Conservation (phyloP, 2,113 vertebrate species). For the Hystrix brachyura region DNA sequence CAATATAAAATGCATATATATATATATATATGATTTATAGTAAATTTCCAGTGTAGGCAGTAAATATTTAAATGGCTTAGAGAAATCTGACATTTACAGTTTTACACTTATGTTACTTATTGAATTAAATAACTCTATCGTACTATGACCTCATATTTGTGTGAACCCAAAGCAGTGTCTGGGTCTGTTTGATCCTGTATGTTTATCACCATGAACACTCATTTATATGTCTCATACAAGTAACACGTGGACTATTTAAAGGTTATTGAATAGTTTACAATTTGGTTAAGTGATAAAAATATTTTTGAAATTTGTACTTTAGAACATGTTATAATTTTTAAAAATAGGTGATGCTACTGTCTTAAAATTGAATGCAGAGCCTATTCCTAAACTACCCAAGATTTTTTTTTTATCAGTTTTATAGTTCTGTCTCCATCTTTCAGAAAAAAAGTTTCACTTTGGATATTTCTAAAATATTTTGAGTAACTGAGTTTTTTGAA, state of each 20-base stretch:
- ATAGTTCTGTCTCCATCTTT: neutral
- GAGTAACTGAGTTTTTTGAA: neutral
- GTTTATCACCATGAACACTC: neutral
- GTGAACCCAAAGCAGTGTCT: neutral
- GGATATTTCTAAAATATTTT: neutral
- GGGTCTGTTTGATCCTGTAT: neutral
- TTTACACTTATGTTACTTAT: neutral
- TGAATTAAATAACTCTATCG: neutral
- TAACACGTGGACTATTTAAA: neutral
- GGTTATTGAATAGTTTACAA: neutral
- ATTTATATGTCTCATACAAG: neutral
- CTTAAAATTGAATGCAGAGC: neutral
- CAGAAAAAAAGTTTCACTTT: neutral
- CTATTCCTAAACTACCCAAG: neutral
- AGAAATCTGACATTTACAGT: conserved; percentile 1
- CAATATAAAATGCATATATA: neutral
- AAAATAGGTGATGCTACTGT: neutral
- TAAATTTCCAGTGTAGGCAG: neutral
- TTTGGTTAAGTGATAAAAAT: conserved; percentile 51
- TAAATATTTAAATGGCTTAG: neutral
- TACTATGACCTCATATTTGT: neutral
- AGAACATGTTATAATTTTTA: neutral
- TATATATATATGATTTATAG: neutral
- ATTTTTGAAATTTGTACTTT: neutral
- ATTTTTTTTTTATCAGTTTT: neutral